Conservation (phyloP, 2,113 vertebrate genomes). For the Chaetops frenatus region DNA sequence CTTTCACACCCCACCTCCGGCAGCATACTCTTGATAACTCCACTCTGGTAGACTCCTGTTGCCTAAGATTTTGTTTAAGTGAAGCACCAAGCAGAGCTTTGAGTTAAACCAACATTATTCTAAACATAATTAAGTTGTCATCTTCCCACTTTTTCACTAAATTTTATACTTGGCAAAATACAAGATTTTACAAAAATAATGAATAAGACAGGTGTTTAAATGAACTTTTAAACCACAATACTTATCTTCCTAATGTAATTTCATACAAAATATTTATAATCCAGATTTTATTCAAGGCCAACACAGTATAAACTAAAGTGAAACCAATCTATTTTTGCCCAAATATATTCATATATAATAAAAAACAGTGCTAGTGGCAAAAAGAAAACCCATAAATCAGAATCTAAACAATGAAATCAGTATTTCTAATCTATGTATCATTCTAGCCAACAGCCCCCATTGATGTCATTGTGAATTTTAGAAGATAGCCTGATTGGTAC, state of each 20-base stretch:
- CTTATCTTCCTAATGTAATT: not conserved
- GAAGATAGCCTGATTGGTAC: not conserved
- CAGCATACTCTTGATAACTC: not conserved
- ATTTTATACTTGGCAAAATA: not conserved
- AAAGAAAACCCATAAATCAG: not conserved
- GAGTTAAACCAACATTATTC: not conserved
- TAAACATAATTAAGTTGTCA: not conserved
- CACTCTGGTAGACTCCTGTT: not conserved
- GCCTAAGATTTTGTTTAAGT: not conserved
- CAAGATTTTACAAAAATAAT: not conserved
- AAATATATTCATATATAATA: not conserved
- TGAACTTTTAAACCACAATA: not conserved
- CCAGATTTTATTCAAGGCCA: not conserved
- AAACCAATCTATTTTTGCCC: not conserved
- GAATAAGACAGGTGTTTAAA: not conserved
- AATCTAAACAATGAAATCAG: not conserved
- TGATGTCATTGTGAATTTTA: not conserved
- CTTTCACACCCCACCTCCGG: not conserved
- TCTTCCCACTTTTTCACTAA: not conserved
- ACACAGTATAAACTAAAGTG: not conserved
- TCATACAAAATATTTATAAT: not conserved
- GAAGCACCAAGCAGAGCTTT: not conserved
- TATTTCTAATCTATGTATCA: not conserved
- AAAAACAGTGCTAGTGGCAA: not conserved
- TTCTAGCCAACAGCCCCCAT: not conserved